Percentiles rank a stretch among this genome's conserved stretches.
Conservation (phyloP, 2,888 invertebrate species). For the Tigriopus californicus region DNA sequence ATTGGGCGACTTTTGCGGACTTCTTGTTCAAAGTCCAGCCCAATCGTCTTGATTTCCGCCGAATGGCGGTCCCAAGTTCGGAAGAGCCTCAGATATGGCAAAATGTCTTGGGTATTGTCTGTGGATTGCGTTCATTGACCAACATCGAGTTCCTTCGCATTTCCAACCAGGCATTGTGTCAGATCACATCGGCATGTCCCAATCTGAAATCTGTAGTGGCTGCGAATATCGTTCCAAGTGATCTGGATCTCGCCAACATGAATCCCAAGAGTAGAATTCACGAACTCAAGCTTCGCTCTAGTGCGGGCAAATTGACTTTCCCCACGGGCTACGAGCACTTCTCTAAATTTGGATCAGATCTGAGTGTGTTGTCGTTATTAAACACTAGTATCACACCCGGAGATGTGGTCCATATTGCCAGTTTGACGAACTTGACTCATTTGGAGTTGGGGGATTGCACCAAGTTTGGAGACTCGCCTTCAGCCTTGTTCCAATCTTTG, state of each 20-base stretch:
- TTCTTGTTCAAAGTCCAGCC: background rate
- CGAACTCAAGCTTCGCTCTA: too few relatives aligned
- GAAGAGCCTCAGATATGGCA: slow-evolving; percentile 1
- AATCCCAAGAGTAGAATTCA: too few relatives aligned
- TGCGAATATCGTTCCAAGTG: background rate
- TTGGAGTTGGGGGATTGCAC: background rate
- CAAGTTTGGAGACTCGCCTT: background rate
- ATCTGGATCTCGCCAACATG: background rate
- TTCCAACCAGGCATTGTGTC: background rate
- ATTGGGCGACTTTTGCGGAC: background rate
- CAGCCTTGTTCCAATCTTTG: background rate
- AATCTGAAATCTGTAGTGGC: background rate
- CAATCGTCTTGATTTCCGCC: background rate
- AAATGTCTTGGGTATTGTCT: background rate
- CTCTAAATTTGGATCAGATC: too few relatives aligned
- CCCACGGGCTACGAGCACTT: too few relatives aligned
- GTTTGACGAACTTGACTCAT: background rate
- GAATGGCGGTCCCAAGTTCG: background rate
- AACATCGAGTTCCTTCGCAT: slow-evolving; percentile 4
- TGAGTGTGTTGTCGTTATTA: too few relatives aligned
- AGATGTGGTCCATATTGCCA: background rate
- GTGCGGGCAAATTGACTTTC: too few relatives aligned
- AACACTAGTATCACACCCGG: background rate
- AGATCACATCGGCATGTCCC: too few relatives aligned
- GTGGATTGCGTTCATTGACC: background rate